Percentiles rank a stretch among this genome's conserved stretches.
These are phyloP conservation scores for Bombus huntii DNA, from an alignment of 1,140 invertebrate species.

Conservation along the genomic window DNA sequence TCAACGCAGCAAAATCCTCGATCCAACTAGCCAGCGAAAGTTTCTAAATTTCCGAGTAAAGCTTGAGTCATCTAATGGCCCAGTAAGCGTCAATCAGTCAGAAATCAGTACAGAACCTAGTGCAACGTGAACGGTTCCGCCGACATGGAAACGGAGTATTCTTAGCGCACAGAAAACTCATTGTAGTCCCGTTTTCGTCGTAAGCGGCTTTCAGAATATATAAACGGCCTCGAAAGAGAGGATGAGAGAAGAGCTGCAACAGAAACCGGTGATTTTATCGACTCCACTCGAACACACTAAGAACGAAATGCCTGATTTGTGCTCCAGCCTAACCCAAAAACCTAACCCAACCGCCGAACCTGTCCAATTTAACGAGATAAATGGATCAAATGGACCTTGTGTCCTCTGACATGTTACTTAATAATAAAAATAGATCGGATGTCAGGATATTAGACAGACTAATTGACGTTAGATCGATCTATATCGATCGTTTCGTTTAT, in stretches of 20 bases:
- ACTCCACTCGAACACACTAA: neutral
- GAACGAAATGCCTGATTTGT: neutral
- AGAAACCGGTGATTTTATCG: neutral
- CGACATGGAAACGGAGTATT: constrained; percentile 1
- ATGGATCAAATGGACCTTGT: constrained; percentile 25
- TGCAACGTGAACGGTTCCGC: neutral
- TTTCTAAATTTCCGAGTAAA: neutral
- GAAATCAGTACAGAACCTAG: neutral
- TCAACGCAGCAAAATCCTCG: no score
- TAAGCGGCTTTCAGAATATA: constrained; percentile 27
- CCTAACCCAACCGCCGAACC: neutral
- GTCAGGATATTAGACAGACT: neutral
- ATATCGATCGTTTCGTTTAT: constrained; percentile 19
- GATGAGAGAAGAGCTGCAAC: neutral
- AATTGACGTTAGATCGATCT: constrained; percentile 38
- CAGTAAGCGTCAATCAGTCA: neutral
- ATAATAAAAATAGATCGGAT: constrained; percentile 18
- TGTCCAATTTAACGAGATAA: neutral
- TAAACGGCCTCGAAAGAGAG: neutral
- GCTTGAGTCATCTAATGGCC: neutral
- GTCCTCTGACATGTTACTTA: neutral
- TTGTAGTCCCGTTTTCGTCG: constrained; percentile 24
- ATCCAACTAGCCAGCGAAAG: no score
- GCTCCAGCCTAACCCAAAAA: neutral
- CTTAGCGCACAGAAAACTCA: constrained; percentile 39